A percentile compares a stretch with the other conserved stretches of the same genome.
phyloP scores from a whole-genome alignment of 2,797 vertebrate genomes.

The Decapterus maruadsi region DNA sequence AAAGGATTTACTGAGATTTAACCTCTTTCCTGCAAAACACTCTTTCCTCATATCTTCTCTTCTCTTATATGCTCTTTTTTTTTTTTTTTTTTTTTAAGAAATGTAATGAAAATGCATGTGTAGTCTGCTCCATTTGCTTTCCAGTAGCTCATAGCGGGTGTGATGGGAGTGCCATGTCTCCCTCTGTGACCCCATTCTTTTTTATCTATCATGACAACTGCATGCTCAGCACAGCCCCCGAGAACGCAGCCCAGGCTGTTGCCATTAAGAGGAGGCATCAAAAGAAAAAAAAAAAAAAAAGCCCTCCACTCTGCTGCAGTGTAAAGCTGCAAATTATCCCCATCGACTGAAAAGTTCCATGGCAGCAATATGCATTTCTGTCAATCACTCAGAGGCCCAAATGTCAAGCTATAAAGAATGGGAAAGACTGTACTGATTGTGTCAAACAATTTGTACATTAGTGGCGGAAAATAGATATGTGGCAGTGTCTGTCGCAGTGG shows the following conservation, averaged over 20 bases:
- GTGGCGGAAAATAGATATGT: conserved; percentile 59
- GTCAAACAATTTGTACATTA: conserved; percentile 68
- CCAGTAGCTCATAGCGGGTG: conserved; percentile 52
- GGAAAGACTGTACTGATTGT: conserved; percentile 62
- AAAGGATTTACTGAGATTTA: conserved; percentile 26
- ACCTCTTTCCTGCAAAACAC: conserved; percentile 5
- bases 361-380: conserved; percentile 64
- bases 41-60: conserved; percentile 7
- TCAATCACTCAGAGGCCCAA: conserved; percentile 67
- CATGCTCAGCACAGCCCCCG: conserved; percentile 79
- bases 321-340: conserved; percentile 59
- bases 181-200: conserved; percentile 76
- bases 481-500: conserved; percentile 34
- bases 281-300: conserved; percentile 39
- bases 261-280: conserved; percentile 73
- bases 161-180: conserved; percentile 57
- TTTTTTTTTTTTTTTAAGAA: no score
- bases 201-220: conserved; percentile 81
- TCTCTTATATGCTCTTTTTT: neutral
- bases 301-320: conserved; percentile 29
- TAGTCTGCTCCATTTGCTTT: conserved; percentile 55
- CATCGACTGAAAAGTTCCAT: conserved; percentile 51
- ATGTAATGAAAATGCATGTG: neutral
- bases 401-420: conserved; percentile 58
- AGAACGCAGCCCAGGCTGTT: conserved; percentile 67